Base-by-base conservation (phyloP, 2,888 invertebrate genomes). In the Pyrrhia umbra region DNA sequence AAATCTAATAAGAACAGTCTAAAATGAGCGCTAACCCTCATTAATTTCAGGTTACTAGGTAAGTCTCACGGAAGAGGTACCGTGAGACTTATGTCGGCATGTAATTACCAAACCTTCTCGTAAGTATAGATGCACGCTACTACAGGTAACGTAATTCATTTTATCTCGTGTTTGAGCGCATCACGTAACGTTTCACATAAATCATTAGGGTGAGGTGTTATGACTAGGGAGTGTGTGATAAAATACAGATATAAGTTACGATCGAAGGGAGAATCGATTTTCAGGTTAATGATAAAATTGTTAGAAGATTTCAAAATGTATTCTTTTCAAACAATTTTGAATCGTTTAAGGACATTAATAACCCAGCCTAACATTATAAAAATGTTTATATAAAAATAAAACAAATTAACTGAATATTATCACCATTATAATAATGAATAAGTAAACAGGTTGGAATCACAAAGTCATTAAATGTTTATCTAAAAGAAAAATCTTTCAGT, bases 61-160 rank as follows among this genome's bases (percentile, higher is more conserved):
- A n/a, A n/a, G n/a, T n/a, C n/a, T n/a, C n/a, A n/a, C n/a, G n/a
- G n/a, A 3, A 30, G 13, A 27, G 13, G 30, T 13, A 10, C 10
- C 30, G 9, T 13, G 10, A 30, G 13, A 65, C 6, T 59, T 4
- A 49, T 59, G 68, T 60, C 65, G 34, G 20, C 51, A 39, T 54
- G 64, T 80, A 71, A 78, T 80, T 68, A 78, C 65, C 58, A 68
- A 52, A 54, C 60, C 54, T 67, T 46, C 72, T 57, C 68, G 63
- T 66, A 81, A 68, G 75, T 58, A 75, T 67, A 67, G 59, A 63
- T 60, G 62, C 62, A 68, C 57, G n/a, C n/a, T n/a, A n/a, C 34
- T n/a, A n/a, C 34, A 34, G 49, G 58, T 49, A 63, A 61, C 64
- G 45, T 73, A 47, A 59, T 55, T 63, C 68, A 56, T 69, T 75